Evolutionary conservation across 2,797 vertebrate genomes (phyloP), one percentile per base, ranked within the genome.

Genomic region (Xiphophorus birchmanni): DNA sequence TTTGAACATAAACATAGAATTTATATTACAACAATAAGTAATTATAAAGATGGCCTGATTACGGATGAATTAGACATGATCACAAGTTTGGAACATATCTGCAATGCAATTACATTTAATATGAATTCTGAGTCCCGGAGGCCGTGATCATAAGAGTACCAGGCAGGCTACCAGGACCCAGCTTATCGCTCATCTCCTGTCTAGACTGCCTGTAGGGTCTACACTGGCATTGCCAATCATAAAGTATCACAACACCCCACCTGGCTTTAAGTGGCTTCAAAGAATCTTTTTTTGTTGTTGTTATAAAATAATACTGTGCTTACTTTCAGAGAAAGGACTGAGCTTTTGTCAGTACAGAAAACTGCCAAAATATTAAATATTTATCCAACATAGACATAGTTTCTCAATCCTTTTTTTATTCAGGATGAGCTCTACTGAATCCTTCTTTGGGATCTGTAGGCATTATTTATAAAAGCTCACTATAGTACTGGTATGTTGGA

Each of bases 171-270:
- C 88, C 90, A 92, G 84, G 80, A 56, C 80, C 78, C 65, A 74
- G 80, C 78, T 89, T 85, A 90, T 91, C 84, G 82, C 87, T 95
- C 92, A 93, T 93, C 90, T 92, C 85, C 88, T 91, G 91, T 95
- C 93, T 94, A 93, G 94, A 94, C 90, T 77, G 87, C 81, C 88
- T 90, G 63, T 78, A 89, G 89, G 67, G 75, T 84, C 80, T 83
- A 76, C 75, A 74, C 82, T 84, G 86, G 82, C 83, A 50, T 88
- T 82, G 77, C 77, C 83, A 73, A 56, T 74, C 75, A 52, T 63
- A 56, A 44, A 75, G 58, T 83, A 84, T 77, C 74, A 23, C 45
- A 84, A 79, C 69, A 52, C 77, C 67, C 71, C 50, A 56, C 73
- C 47, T 79, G 80, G 32, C 79, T 76, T n/a, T 13, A 15, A 60